Evolutionary conservation across 53 echinoderm and acorn worm species (phyloP), one percentile per base, ranked within the genome.

Genomic region (Henricia sp.): DNA sequence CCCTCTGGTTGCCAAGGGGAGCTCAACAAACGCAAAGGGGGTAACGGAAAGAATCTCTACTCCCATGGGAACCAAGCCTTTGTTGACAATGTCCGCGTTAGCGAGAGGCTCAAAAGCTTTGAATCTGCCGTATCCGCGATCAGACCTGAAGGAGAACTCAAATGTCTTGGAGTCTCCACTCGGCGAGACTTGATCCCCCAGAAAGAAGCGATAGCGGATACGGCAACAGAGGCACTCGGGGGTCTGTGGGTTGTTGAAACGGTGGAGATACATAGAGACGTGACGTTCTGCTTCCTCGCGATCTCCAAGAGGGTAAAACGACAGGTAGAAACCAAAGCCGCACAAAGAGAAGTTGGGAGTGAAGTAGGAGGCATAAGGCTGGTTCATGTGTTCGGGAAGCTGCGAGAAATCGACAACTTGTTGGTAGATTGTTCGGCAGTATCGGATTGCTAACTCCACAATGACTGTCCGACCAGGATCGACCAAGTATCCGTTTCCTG

Each of bases 261-360:
- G 93, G 50, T 96, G 96, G n/a, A 96, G 93, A 71, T 96, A 96
- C 91, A 96, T 96, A 54, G 96, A 96, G 34, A 93, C 96, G 53
- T 93, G 87, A 5, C 89, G 88, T 2, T 88, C 89, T 0, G 96
- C 96, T 84, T 96, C 93, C 68, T 91, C 91, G 11, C 96, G 91
- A 43, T 96, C 96, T 23, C 96, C 96, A 0, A 93, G 89, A 0
- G 96, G 96, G 35, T 96, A 96, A 12, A 96, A 88, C 0, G 96
- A 96, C 26, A 96, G 63, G 88, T 96, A 96, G 57, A 96, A 96
- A 54, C 93, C 96, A 35, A 93, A 91, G 5, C 93, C 93, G 21
- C 85, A 89, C 11, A 96, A 52, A 9, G 91, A 73, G 63, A 96
- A 96, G 82, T 96, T 96, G 25, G 96, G 87, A 6, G 96, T 96